Evolutionary conservation across 2,797 vertebrate species (phyloP), one percentile per base, ranked within the genome.

Genomic region (Toxotes lorentzi): DNA sequence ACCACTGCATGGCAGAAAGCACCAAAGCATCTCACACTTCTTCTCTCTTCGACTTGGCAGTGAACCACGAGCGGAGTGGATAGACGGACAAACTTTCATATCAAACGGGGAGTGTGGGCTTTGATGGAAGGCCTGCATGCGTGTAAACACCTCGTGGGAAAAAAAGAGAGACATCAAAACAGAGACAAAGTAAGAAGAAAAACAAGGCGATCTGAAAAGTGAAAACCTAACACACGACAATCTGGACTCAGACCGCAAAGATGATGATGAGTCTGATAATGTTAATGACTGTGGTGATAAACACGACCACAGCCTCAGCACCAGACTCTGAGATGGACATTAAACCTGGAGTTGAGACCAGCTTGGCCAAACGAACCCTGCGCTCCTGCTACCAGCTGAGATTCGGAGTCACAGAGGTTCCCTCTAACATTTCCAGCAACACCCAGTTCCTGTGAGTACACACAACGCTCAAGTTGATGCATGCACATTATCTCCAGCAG

Each of bases 391-490:
- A 50, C 51, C 3, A 14, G 27, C 50, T 86, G 47, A 10, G 23
- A 23, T 19, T 10, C 0, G 60, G 58, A 60, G 70, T 69, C 68
- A 78, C 63, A 13, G 63, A 68, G 41, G 79, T 93, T 23, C 91
- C 89, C 12, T 48, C 41, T 17, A 87, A 87, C 76, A 82, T 91
- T 76, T 76, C 89, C 67, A 60, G 35, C 21, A 53, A 76, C 80
- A 79, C 66, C 24, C 21, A 14, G 7, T 74, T 27, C 34, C 67
- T 94, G 93, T 94, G 79, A 93, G 93, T 94, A 88, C 35, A 71
- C 24, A 32, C 32, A 48, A 45, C 21, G 51, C 50, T 53, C 54
- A 60, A 23, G 7, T 35, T 19, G 2, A 76, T 51, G 34, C 27
- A 54, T 32, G 19, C n/a, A 30, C 7, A 30, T 32, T 10, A 48